Percentiles rank a stretch among this genome's conserved stretches.
These are phyloP conservation scores for Lagopus muta DNA, from an alignment of 2,113 vertebrate species.

Conservation along the genomic window DNA sequence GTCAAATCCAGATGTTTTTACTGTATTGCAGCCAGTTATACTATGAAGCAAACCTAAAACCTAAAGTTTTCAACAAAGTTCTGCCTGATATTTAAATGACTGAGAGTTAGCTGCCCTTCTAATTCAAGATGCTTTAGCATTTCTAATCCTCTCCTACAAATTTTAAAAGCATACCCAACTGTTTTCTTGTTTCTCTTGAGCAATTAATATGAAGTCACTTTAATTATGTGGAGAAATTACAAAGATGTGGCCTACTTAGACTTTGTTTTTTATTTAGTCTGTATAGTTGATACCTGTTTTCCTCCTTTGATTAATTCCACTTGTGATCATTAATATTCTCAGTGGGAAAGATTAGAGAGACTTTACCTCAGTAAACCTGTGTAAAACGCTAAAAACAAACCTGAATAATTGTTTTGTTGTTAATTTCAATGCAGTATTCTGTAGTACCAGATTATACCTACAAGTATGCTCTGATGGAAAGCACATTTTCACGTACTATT, in stretches of 20 bases:
- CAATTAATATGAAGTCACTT: background rate
- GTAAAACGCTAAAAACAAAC: background rate
- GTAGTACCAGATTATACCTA: background rate
- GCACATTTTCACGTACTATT: background rate
- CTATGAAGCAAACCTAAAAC: background rate
- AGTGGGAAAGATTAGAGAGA: background rate
- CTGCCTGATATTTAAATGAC: background rate
- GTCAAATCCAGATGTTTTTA: background rate
- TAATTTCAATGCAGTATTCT: background rate
- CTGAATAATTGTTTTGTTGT: background rate
- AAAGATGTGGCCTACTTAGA: background rate
- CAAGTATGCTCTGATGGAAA: background rate
- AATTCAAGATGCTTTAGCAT: background rate
- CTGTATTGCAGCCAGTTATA: background rate
- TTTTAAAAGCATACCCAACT: background rate
- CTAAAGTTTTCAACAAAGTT: background rate
- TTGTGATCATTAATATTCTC: accelerated
- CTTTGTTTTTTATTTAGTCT: background rate
- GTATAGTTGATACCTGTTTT: background rate
- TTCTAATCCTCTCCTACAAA: background rate
- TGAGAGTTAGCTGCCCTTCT: background rate
- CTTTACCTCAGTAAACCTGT: background rate
- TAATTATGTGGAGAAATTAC: background rate
- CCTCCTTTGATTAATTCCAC: background rate
- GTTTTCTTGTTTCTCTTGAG: background rate